A percentile compares a stretch with the other conserved stretches of the same genome.
Conservation (phyloP, 37 sponge, comb jelly and placozoan species). For the Chondrosia reniformis region DNA sequence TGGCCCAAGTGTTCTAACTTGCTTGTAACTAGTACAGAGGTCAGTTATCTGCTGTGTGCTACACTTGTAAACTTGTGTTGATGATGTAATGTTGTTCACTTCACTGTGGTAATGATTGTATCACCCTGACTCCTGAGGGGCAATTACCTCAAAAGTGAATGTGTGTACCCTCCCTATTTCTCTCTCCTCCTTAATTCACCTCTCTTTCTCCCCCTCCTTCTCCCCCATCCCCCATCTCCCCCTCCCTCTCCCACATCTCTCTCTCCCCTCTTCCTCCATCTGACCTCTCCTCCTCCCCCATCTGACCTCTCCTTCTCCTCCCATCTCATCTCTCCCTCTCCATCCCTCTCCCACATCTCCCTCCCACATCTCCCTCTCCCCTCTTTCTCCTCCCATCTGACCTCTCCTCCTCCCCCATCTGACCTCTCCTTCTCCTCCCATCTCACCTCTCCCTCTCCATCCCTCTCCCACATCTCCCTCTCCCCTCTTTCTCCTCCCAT, state of each 20-base stretch:
- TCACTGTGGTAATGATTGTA: background rate
- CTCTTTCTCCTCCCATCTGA: too few relatives aligned
- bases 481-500: background rate
- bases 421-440: background rate
- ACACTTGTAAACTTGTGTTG: background rate
- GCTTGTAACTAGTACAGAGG: too few relatives aligned
- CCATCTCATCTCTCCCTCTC: background rate
- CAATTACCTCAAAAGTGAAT: too few relatives aligned
- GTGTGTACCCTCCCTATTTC: background rate
- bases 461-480: background rate
- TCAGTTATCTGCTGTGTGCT: too few relatives aligned
- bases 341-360: too few relatives aligned
- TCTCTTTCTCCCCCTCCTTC: background rate
- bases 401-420: background rate
- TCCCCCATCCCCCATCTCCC: too few relatives aligned
- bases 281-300: background rate
- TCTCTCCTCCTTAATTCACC: background rate
- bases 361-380: background rate
- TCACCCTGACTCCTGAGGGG: background rate
- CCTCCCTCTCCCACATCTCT: too few relatives aligned
- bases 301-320: background rate
- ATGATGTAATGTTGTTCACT: background rate
- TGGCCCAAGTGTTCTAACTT: too few relatives aligned
- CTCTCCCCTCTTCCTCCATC: too few relatives aligned
- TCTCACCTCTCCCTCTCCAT: background rate